Conservation (phyloP, 2,797 vertebrate genomes). For the Poliocrania exsul region DNA sequence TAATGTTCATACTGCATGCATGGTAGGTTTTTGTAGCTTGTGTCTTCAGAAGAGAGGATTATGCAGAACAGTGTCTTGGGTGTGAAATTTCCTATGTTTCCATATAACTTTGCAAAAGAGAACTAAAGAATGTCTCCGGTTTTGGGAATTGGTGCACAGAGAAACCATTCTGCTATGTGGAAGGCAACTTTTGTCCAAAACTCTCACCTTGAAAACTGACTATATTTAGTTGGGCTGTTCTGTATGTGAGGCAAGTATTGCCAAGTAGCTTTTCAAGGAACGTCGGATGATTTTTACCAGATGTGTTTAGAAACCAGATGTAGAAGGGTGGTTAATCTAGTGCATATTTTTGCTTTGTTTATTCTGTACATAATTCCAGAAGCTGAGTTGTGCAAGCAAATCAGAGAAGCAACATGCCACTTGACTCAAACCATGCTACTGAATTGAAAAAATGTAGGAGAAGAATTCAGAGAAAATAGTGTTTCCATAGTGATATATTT, state of each 20-base stretch:
- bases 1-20: background rate
- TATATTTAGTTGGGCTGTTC: background rate
- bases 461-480: background rate
- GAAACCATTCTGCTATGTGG: background rate
- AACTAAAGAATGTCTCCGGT: background rate
- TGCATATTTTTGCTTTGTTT: background rate
- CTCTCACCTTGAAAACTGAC: background rate
- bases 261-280: slow-evolving; percentile 15
- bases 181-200: background rate
- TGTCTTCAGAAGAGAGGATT: background rate
- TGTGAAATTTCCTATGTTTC: background rate
- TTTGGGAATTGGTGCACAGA: background rate
- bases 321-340: background rate
- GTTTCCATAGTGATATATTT: background rate
- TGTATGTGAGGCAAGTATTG: background rate
- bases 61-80: background rate
- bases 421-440: background rate
- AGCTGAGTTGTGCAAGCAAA: background rate
- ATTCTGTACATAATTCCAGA: background rate
- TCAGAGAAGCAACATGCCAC: background rate
- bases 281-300: slow-evolving; percentile 9
- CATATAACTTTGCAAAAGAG: background rate
- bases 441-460: background rate
- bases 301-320: slow-evolving; percentile 15
- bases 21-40: background rate